phyloP scores from a whole-genome alignment of 2,888 invertebrate species.

The Dolichopus griseipennis region DNA sequence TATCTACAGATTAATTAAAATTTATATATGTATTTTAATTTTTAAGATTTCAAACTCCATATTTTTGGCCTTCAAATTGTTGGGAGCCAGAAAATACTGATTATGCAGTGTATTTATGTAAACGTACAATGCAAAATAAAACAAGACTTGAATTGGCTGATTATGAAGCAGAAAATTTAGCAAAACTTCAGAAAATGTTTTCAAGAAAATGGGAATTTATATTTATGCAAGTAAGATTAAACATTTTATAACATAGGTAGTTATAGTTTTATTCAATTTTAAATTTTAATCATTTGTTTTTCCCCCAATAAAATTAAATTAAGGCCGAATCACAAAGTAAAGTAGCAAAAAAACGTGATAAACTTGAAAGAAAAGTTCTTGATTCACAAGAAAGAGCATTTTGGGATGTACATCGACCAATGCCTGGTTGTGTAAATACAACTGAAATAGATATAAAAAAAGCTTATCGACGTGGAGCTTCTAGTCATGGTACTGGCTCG shows the following conservation, averaged over 20 bases:
- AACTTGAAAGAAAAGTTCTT: conserved; percentile 92
- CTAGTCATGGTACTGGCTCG: conserved; percentile 43
- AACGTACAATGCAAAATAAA: conserved; percentile 99
- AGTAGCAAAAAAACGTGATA: conserved; percentile 98
- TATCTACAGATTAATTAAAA: too few relatives aligned
- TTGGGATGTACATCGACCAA: conserved; percentile 99
- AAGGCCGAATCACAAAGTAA: conserved; percentile 57
- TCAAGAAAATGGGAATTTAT: conserved; percentile 99
- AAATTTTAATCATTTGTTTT: not conserved
- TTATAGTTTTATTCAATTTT: not conserved
- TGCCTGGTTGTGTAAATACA: conserved; percentile 98
- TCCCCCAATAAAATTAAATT: not conserved
- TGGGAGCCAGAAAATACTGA: conserved; percentile 99
- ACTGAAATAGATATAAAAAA: conserved; percentile 98
- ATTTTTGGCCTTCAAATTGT: conserved; percentile 99
- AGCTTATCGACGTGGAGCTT: conserved; percentile 57
- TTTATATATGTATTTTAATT: too few relatives aligned
- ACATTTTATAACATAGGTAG: too few relatives aligned
- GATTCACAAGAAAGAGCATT: conserved; percentile 99
- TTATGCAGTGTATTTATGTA: conserved; percentile 98
- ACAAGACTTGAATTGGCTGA: conserved; percentile 94
- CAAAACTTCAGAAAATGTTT: conserved; percentile 97
- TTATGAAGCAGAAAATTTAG: conserved; percentile 97
- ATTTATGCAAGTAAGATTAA: conserved; percentile 77
- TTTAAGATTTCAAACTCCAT: conserved; percentile 85